A percentile compares a stretch with the other conserved stretches of the same genome.
Evolutionary conservation across 2,797 vertebrate genomes (phyloP).

Genomic region (Sternarchorhynchus goeldii): DNA sequence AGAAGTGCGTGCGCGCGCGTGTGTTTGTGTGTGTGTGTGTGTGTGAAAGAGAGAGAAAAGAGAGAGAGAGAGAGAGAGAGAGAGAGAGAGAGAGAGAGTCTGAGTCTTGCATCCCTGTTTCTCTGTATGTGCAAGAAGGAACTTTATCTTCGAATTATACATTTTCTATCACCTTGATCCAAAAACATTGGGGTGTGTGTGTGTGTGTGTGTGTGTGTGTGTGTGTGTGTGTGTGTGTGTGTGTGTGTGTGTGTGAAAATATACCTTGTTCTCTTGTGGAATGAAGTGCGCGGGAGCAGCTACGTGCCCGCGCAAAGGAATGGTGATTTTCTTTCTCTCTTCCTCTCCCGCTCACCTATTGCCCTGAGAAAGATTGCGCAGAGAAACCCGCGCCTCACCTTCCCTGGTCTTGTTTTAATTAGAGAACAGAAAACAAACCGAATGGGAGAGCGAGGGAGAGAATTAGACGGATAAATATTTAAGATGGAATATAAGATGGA

Average conservation of each 20-base stretch:
- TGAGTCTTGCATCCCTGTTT: slow-evolving; percentile 35
- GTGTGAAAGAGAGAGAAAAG: slow-evolving; percentile 4
- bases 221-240: not conserved
- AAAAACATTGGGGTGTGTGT: not conserved
- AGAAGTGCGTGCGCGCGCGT: slow-evolving; percentile 41
- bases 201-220: not conserved
- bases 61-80: slow-evolving; percentile 25
- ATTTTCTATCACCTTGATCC: not conserved
- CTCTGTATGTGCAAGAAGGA: not conserved
- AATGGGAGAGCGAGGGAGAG: not conserved
- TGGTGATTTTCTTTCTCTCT: slow-evolving; percentile 24
- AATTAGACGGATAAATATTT: not conserved
- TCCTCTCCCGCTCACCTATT: not conserved
- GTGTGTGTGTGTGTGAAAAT: slow-evolving; percentile 3
- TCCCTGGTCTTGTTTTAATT: slow-evolving; percentile 11
- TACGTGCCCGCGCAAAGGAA: slow-evolving; percentile 41
- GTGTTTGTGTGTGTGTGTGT: not conserved
- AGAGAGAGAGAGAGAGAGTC: slow-evolving; percentile 11
- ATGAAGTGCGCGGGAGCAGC: slow-evolving; percentile 23
- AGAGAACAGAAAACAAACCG: slow-evolving; percentile 19
- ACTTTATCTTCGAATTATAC: not conserved
- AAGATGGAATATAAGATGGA: not conserved
- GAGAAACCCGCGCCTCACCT: not conserved
- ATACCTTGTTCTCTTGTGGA: slow-evolving; percentile 23
- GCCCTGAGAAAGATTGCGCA: slow-evolving; percentile 4